Base-by-base conservation (phyloP, 2,888 invertebrate species). In the Xylota sylvarum region DNA sequence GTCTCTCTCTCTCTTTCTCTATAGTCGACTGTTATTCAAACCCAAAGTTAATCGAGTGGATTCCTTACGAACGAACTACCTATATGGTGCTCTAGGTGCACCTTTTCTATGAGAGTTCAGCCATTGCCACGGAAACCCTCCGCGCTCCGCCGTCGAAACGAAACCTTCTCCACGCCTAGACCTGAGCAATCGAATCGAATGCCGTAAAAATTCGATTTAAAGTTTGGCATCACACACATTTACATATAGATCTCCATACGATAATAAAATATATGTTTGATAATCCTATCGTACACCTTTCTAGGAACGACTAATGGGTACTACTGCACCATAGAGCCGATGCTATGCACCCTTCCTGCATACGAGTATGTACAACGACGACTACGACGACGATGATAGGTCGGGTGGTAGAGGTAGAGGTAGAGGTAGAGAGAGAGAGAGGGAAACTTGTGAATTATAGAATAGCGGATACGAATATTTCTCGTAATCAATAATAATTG, bases 401-500 rank as follows among this genome's bases (percentile, higher is more conserved):
- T 14, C n/a, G 43, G 62, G n/a, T 4, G 43, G 32, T 7, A 17
- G 46, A 19, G 43, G 2, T 3, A 23, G 1, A n/a, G n/a, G n/a
- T n/a, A n/a, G n/a, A n/a, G n/a, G n/a, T n/a, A n/a, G n/a, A n/a
- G n/a, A 1, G 10, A 37, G 37, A 37, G 37, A 37, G 37, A 10
- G 43, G 56, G 23, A 67, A 73, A 56, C 86, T 86, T 78, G 55
- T 82, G 77, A 86, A 86, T 86, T 86, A 86, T 86, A 78, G 77
- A 78, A 82, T 72, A 82, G 82, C 77, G 81, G 85, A 85, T 86
- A 82, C 86, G 86, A 86, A 86, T 86, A 82, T 86, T 86, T 86
- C 86, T 82, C 76, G 77, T 82, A 86, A 86, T 86, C 86, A 86
- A 86, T 86, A 82, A 86, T 82, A 86, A 86, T 86, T 86, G 86